Conservation (phyloP, 2,113 vertebrate genomes). For the Malurus elegans region DNA sequence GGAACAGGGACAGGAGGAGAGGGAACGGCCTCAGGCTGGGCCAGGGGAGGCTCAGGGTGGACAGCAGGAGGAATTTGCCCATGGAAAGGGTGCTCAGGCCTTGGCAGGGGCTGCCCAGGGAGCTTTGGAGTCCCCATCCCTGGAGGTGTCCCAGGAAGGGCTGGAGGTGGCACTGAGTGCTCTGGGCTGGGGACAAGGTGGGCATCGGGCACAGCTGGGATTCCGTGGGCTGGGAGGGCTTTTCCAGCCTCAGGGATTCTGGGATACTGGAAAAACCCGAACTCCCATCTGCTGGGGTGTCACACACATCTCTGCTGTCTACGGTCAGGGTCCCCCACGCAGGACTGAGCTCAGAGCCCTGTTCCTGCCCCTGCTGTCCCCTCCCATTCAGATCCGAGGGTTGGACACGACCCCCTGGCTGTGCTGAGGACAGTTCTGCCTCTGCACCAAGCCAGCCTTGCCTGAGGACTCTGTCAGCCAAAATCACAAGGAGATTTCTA, state of each 20-base stretch:
- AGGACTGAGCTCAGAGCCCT: neutral
- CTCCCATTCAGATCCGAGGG: neutral
- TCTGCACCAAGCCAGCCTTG: constrained; percentile 4
- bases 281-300: neutral
- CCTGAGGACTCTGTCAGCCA: constrained; percentile 43
- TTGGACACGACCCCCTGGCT: neutral
- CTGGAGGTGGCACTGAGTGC: neutral
- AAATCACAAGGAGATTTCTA: constrained; percentile 63
- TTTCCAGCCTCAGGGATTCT: rapidly evolving
- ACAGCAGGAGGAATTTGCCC: neutral
- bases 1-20: neutral
- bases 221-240: rapidly evolving
- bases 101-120: neutral
- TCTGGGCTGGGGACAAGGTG: neutral
- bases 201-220: neutral
- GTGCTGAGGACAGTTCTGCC: constrained; percentile 27
- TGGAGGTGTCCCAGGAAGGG: neutral
- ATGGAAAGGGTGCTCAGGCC: neutral
- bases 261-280: rapidly evolving
- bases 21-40: neutral
- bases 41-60: neutral
- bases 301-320: neutral
- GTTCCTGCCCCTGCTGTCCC: neutral
- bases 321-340: neutral
- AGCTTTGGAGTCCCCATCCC: neutral